Conservation (phyloP, 2,113 vertebrate genomes). For the Oncorhynchus masou region DNA sequence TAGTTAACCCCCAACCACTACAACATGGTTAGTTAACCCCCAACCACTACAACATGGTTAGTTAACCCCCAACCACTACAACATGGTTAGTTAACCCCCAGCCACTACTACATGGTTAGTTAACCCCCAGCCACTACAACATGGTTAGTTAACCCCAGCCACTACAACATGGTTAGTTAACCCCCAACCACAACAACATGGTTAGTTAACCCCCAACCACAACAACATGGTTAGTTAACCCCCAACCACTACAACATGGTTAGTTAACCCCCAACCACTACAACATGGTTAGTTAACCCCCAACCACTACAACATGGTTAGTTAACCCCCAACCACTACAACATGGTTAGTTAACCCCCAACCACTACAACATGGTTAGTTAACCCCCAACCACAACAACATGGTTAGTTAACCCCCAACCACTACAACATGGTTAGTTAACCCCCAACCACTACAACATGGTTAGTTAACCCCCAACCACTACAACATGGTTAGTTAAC, state of each 20-base stretch:
- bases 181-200: too few species aligned
- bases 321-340: too few species aligned
- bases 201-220: too few species aligned
- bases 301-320: too few species aligned
- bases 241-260: too few species aligned
- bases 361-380: constrained; percentile 69
- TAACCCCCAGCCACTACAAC: constrained; percentile 54
- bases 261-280: too few species aligned
- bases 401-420: constrained; percentile 67
- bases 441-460: too few species aligned
- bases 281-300: too few species aligned
- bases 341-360: constrained; percentile 30
- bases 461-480: too few species aligned
- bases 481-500: too few species aligned
- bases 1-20: constrained; percentile 67
- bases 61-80: constrained; percentile 49
- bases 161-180: constrained; percentile 18
- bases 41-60: constrained; percentile 73
- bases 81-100: too few species aligned
- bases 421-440: constrained; percentile 25
- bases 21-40: constrained; percentile 68
- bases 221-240: too few species aligned
- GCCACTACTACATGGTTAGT: constrained; percentile 79
- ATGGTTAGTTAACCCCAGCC: constrained; percentile 68
- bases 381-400: constrained; percentile 53